Evolutionary conservation across 35 echinoderm and acorn worm genomes (phyloP).

Genomic region (Heliocidaris tuberculata): DNA sequence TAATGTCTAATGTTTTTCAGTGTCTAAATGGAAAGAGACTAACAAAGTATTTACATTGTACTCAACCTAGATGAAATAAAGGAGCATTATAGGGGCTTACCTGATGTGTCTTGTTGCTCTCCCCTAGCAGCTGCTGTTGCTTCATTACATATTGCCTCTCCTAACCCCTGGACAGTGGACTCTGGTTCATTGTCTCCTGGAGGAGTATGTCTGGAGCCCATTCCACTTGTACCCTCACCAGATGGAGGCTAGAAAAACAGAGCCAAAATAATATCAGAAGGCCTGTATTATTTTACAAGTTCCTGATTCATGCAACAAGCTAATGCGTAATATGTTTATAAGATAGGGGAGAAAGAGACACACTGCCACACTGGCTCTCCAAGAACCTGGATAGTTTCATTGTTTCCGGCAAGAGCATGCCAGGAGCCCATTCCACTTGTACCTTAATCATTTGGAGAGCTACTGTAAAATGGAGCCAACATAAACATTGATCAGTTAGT

Average conservation of each 20-base stretch:
- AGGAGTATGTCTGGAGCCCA: not conserved
- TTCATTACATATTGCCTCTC: not conserved
- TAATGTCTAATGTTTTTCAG: no score
- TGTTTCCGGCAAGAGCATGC: not conserved
- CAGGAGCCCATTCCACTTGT: not conserved
- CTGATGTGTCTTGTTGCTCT: not conserved
- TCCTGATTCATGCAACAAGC: not conserved
- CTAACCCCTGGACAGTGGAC: constrained; percentile 56
- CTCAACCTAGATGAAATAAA: no score
- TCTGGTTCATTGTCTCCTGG: constrained; percentile 57
- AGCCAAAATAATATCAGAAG: no score
- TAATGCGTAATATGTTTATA: not conserved
- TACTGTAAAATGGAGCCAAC: not conserved
- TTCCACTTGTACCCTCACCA: not conserved
- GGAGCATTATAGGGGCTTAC: not conserved
- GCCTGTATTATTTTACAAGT: no score
- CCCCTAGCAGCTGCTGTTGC: not conserved
- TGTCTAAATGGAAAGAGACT: no score
- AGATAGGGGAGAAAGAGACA: not conserved
- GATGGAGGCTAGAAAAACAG: not conserved
- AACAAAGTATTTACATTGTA: no score
- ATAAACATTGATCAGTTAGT: no score
- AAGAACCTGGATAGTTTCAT: constrained; percentile 54
- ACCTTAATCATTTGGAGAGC: not conserved
- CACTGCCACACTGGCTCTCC: not conserved